Percentiles rank a stretch among this genome's conserved stretches.
phyloP scores from a whole-genome alignment of 2,113 vertebrate species.

The Macaca nemestrina region DNA sequence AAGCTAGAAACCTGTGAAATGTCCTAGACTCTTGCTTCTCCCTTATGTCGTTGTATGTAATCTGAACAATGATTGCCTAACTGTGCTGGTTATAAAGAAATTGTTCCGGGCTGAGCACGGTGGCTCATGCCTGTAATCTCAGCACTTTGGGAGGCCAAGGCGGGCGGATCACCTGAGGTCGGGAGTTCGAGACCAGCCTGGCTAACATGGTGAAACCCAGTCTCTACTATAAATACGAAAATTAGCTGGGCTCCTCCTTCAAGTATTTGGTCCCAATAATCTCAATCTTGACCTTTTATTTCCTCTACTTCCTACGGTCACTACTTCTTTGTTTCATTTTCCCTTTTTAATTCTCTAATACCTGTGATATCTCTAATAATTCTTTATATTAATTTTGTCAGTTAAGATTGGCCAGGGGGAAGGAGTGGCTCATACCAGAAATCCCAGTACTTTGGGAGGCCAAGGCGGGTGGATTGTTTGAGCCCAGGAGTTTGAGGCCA shows the following conservation, averaged over 20 bases:
- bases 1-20: background rate
- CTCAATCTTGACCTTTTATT: background rate
- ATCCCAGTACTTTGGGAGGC: too few species aligned
- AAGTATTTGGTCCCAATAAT: background rate
- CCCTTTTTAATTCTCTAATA: background rate
- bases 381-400: background rate
- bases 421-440: too few species aligned
- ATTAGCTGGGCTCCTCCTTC: background rate
- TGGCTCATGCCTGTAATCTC: too few species aligned
- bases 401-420: background rate
- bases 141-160: background rate
- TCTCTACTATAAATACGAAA: too few species aligned
- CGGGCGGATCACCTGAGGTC: too few species aligned
- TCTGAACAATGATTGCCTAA: background rate
- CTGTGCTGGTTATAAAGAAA: background rate
- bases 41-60: background rate
- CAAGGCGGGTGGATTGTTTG: too few species aligned
- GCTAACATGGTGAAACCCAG: too few species aligned
- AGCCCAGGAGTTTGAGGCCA: too few species aligned
- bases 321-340: background rate
- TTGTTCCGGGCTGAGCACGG: too few species aligned
- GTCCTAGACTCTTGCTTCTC: background rate
- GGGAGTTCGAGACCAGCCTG: too few species aligned
- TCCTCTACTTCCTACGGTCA: background rate
- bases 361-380: background rate